Base-by-base conservation (phyloP, 2,797 vertebrate species). In the Aselliscus stoliczkanus region DNA sequence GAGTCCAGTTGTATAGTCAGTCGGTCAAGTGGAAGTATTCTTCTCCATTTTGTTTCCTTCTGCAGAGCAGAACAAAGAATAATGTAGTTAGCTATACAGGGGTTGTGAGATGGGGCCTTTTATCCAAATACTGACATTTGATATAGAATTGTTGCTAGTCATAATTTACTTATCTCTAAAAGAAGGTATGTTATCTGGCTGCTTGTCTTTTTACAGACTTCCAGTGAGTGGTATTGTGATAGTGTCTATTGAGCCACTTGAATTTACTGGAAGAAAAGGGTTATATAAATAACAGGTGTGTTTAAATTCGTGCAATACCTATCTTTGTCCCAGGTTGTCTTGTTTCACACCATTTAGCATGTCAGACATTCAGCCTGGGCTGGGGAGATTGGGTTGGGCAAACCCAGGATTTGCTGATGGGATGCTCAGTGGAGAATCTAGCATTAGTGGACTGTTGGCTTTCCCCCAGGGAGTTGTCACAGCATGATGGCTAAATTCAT, bases 101-200 rank as follows among this genome's bases (percentile, higher is more conserved):
- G 58, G 25, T 81, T 39, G 34, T 77, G 70, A 93, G 39, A 25
- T 62, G 27, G 47, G 4, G 12, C 17, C 37, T 93, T 88, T 83
- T 69, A 73, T 50, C 52, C 82, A 70, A 64, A 75, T n/a, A n/a
- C 52, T 72, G 58, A 62, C n/a, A 50, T 47, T 14, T 58, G 54
- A 29, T 62, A 50, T 20, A 25, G 42, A 84, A 70, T 62, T 88
- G 14, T 81, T 77, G 67, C 80, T 86, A 75, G 17, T 65, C 34
- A 82, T 75, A 39, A 42, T 96, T 93, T 86, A 69, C 23, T 83
- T 85, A 62, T 73, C 52, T 94, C 47, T 88, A 75, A 91, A 94
- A 88, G 83, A 93, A 95, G 44, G 3, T 56, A 56, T 31, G 31
- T 83, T 42, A 79, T 90, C 72, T 90, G 86, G 47, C 52, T 80